phyloP scores from a whole-genome alignment of 1,140 invertebrate genomes.

The Diuraphis noxia region DNA sequence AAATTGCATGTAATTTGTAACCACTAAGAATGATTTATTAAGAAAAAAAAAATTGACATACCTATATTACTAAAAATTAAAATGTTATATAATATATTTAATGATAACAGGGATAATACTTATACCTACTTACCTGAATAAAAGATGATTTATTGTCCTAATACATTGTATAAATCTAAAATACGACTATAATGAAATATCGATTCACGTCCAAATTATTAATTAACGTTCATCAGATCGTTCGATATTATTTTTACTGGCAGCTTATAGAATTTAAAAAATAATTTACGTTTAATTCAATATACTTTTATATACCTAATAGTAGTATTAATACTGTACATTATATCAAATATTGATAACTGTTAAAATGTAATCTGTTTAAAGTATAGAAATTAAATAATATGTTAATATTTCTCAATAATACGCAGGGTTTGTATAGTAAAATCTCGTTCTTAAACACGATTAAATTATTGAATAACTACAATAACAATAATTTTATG shows the following conservation, averaged over 20 bases:
- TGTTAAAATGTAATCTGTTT: neutral
- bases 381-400: neutral
- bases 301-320: neutral
- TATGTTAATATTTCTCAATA: too few relatives aligned
- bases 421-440: neutral
- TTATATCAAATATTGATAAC: too few relatives aligned
- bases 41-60: neutral
- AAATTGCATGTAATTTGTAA: neutral
- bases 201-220: neutral
- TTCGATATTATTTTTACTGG: neutral
- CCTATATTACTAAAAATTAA: neutral
- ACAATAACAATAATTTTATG: neutral
- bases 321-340: neutral
- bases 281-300: neutral
- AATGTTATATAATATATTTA: neutral
- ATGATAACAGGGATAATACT: neutral
- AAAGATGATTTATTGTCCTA: neutral
- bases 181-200: neutral
- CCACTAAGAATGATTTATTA: neutral
- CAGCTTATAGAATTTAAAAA: neutral
- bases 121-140: neutral
- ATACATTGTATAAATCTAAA: neutral
- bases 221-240: neutral
- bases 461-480: neutral
- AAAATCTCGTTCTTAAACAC: neutral